These are phyloP conservation scores for Vimba vimba DNA, from an alignment of 2,113 vertebrate genomes.

Conservation along the genomic window DNA sequence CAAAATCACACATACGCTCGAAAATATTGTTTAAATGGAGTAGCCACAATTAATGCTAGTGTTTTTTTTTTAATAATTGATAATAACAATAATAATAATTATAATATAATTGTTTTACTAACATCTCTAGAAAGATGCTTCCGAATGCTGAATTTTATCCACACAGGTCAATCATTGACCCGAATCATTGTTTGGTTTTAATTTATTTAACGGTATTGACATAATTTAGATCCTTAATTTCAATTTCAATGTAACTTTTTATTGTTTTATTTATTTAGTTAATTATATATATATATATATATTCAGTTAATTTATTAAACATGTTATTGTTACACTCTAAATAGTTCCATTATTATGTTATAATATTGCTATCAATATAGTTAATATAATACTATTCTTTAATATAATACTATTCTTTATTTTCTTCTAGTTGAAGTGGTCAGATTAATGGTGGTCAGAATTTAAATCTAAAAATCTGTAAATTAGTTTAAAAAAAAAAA, in stretches of 20 bases:
- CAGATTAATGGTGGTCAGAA: not conserved
- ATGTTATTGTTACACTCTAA: not conserved
- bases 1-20: constrained; percentile 43
- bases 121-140: not conserved
- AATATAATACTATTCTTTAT: not conserved
- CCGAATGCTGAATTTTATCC: not conserved
- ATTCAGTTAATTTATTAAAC: not conserved
- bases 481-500: no score
- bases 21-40: constrained; percentile 8
- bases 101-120: not conserved
- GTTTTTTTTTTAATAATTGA: not conserved
- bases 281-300: not conserved
- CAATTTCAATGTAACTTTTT: not conserved
- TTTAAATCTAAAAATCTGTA: no score
- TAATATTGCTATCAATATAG: not conserved
- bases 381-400: not conserved
- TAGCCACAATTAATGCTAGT: not conserved
- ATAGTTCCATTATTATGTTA: not conserved
- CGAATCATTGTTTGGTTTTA: not conserved
- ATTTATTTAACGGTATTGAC: not conserved
- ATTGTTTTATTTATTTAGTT: no score
- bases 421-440: not conserved
- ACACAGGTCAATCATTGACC: not conserved
- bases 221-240: not conserved
- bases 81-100: not conserved